Base-by-base conservation (phyloP, 2,113 vertebrate species). In the Phylloscopus whistleri region DNA sequence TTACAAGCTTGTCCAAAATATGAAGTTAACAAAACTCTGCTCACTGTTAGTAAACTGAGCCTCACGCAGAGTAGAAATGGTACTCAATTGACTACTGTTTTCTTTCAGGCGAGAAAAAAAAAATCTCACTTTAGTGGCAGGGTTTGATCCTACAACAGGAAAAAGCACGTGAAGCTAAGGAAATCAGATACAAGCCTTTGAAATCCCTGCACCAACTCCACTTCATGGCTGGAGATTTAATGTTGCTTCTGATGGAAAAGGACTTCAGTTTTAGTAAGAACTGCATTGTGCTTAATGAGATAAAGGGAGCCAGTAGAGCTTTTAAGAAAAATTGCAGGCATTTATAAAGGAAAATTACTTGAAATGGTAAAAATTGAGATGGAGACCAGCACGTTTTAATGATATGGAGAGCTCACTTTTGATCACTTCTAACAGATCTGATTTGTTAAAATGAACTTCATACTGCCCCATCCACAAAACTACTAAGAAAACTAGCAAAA, bases 11-110 rank as follows among this genome's bases (percentile, higher is more conserved):
- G 84, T 93, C 93, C 78, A 80, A 77, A 97, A 95, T 90, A 90
- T 39, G 84, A 94, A 97, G 70, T 97, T 97, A 98, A 97, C 92
- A 52, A 87, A 97, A 97, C 83, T 94, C 93, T 6, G 43, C 62
- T 90, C 75, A 53, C 44, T 93, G 95, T 95, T 95, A 92, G 97
- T 52, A 93, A 96, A 96, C 78, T 84, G 83, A 97, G 85, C 79
- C 73, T 86, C 89, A 78, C 6, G 20, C 81, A 69, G 83, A 89
- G 77, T 41, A 86, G 94, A 90, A 77, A 51, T 56, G 87, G 74
- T 80, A 82, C 64, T 89, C 67, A 95, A 91, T 31, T 49, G 75
- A 96, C 75, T 69, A 62, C 49, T 44, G 44, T 82, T 88, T 58
- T 70, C 49, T 86, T 64, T 90, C 35, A 67, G 90, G 66, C 9